phyloP scores from a whole-genome alignment of 2,113 vertebrate species.

The Upupa epops region DNA sequence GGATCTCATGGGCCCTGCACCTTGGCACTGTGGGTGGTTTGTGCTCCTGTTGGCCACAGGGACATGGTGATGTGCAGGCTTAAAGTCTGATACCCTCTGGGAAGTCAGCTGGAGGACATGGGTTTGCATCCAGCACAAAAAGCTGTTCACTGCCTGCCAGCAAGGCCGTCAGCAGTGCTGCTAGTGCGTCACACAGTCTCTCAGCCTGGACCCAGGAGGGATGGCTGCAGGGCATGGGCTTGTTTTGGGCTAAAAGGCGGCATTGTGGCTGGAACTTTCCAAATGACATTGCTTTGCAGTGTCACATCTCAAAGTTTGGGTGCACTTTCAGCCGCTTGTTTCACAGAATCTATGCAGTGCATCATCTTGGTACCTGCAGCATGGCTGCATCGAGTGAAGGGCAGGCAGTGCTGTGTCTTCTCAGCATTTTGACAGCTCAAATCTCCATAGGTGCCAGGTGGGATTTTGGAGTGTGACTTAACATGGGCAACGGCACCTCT shows the following conservation, averaged over 20 bases:
- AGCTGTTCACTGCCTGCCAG: not conserved
- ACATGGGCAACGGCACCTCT: not conserved
- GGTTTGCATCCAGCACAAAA: not conserved
- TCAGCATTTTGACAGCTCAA: not conserved
- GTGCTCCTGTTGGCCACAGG: not conserved
- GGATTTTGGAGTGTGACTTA: not conserved
- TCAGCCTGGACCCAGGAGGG: not conserved
- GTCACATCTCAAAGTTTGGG: not conserved
- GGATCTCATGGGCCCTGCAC: not conserved
- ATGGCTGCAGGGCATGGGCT: not conserved
- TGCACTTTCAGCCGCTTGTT: not conserved
- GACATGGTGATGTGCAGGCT: not conserved
- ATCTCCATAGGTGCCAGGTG: not conserved
- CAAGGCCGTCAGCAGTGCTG: not conserved
- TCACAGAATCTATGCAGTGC: fast-evolving
- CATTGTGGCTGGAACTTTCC: not conserved
- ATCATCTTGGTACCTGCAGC: not conserved
- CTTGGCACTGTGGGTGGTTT: not conserved
- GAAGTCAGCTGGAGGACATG: not conserved
- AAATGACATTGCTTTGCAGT: not conserved
- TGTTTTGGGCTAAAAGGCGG: not conserved
- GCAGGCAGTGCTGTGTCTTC: fast-evolving
- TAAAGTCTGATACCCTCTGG: not conserved
- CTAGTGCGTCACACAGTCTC: fast-evolving
- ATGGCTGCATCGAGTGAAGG: not conserved